A percentile compares a stretch with the other conserved stretches of the same genome.
These are phyloP conservation scores for Piliocolobus tephrosceles DNA, from an alignment of 2,113 vertebrate species.

Conservation along the genomic window DNA sequence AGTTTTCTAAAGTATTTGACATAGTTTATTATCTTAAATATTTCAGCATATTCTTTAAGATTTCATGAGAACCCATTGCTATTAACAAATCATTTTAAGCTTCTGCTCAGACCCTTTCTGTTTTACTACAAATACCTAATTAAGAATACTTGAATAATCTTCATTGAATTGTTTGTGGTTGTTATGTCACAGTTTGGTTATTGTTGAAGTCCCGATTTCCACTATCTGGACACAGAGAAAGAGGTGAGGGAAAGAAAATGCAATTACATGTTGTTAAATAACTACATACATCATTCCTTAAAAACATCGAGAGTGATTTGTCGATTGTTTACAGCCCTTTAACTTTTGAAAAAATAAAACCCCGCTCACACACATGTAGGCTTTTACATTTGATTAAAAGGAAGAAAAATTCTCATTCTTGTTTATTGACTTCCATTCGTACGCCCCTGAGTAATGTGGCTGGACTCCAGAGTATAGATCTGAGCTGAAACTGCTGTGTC, in stretches of 20 bases:
- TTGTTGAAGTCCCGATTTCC: neutral
- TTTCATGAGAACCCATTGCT: neutral
- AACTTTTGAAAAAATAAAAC: neutral
- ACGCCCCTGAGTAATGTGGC: neutral
- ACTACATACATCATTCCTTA: neutral
- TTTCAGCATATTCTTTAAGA: conserved; percentile 13
- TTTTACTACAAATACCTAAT: neutral
- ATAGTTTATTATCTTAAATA: neutral
- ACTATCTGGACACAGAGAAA: neutral
- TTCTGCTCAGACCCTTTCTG: neutral
- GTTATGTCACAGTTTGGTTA: neutral
- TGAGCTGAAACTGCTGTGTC: neutral
- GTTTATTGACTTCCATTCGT: neutral
- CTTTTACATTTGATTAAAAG: neutral
- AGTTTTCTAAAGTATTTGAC: neutral
- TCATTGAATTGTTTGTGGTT: neutral
- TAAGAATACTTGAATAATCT: neutral
- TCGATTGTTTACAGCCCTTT: neutral
- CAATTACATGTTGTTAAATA: neutral
- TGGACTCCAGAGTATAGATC: neutral
- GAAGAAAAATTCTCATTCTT: neutral
- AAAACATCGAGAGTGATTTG: neutral
- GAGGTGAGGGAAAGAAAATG: neutral
- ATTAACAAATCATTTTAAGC: neutral
- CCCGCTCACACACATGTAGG: neutral